These are phyloP conservation scores for Cephalopholis sonnerati DNA, from an alignment of 2,113 vertebrate genomes.

Conservation along the genomic window DNA sequence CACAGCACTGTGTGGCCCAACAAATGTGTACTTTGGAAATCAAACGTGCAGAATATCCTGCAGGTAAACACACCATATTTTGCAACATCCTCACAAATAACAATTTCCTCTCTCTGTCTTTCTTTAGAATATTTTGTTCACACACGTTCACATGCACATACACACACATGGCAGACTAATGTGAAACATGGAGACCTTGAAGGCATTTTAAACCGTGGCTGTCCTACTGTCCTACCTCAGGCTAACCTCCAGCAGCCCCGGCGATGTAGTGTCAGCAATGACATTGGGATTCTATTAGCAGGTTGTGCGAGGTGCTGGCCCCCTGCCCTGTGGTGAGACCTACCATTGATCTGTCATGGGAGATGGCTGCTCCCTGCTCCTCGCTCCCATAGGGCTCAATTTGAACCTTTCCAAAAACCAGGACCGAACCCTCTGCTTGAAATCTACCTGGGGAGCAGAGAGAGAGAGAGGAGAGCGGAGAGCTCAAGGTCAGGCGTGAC, in stretches of 20 bases:
- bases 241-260: slow-evolving; percentile 75
- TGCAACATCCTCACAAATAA: background rate
- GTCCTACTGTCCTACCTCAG: slow-evolving; percentile 72
- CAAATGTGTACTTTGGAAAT: slow-evolving; percentile 6
- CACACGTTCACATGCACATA: background rate
- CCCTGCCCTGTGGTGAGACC: slow-evolving; percentile 83
- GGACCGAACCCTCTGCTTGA: slow-evolving; percentile 70
- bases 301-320: slow-evolving; percentile 81
- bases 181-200: slow-evolving; percentile 48
- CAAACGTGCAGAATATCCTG: slow-evolving; percentile 4
- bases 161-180: background rate
- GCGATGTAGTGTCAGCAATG: slow-evolving; percentile 83
- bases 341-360: slow-evolving; percentile 88
- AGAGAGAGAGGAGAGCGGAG: slow-evolving; percentile 40
- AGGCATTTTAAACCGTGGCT: slow-evolving; percentile 58
- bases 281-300: slow-evolving; percentile 88
- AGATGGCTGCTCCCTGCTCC: slow-evolving; percentile 81
- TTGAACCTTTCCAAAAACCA: slow-evolving; percentile 81
- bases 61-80: background rate
- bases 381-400: slow-evolving; percentile 81
- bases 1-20: background rate
- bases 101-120: background rate
- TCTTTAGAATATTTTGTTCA: background rate
- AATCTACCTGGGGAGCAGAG: slow-evolving; percentile 72
- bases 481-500: slow-evolving; percentile 82